These are phyloP conservation scores for Sarcoramphus papa DNA, from an alignment of 2,797 vertebrate genomes.

Conservation along the genomic window DNA sequence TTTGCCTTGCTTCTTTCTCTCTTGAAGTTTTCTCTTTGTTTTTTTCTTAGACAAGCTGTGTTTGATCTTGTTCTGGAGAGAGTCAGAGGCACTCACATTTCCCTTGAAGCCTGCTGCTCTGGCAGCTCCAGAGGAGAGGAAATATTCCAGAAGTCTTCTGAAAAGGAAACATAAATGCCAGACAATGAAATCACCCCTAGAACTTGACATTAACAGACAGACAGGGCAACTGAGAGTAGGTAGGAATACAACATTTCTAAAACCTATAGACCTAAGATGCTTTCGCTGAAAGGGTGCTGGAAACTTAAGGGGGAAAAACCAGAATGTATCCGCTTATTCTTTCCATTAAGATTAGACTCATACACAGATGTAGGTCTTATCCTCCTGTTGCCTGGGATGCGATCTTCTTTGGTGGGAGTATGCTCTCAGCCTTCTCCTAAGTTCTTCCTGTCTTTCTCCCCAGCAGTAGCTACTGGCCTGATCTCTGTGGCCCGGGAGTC, in stretches of 20 bases:
- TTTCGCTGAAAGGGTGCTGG: background rate
- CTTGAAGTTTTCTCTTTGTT: background rate
- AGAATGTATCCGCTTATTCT: background rate
- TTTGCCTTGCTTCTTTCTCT: background rate
- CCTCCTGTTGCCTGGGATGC: background rate
- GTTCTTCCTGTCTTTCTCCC: background rate
- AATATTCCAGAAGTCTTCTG: background rate
- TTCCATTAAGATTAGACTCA: background rate
- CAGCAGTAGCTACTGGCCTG: background rate
- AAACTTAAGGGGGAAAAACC: rapidly evolving
- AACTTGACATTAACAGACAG: background rate
- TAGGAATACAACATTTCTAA: background rate
- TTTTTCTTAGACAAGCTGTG: background rate
- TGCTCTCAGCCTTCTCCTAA: background rate
- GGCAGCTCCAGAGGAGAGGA: background rate
- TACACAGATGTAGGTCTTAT: background rate
- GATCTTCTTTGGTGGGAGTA: background rate
- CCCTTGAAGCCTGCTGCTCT: background rate
- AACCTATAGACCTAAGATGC: background rate
- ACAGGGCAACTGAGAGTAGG: background rate
- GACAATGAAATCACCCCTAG: background rate
- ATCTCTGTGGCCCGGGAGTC: background rate
- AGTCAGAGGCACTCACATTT: background rate
- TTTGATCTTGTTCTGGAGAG: background rate
- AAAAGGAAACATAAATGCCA: background rate